Conservation (phyloP, 2,797 vertebrate genomes). For the Danio choprae region DNA sequence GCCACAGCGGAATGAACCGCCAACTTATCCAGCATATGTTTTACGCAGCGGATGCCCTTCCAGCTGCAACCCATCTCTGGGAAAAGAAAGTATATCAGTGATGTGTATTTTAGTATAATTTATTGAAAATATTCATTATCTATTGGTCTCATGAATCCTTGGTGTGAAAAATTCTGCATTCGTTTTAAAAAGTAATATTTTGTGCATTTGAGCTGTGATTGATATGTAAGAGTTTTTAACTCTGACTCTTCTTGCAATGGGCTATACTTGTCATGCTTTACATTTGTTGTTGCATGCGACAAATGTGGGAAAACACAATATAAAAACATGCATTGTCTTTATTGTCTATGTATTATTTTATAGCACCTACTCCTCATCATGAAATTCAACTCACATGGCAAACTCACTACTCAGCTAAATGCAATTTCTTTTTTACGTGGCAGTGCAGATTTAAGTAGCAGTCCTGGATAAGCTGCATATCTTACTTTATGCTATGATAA, state of each 20-base stretch:
- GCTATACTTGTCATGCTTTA: background rate
- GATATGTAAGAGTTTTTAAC: background rate
- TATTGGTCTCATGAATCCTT: background rate
- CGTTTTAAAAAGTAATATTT: background rate
- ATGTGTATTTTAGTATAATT: background rate
- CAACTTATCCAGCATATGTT: too few species aligned
- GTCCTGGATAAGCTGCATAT: slow-evolving; percentile 3
- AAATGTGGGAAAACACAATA: background rate
- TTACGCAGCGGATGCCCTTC: too few species aligned
- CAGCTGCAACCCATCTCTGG: too few species aligned
- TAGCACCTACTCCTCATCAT: background rate
- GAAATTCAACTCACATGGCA: background rate
- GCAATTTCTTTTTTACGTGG: background rate
- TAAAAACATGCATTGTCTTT: background rate
- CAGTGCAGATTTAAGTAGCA: background rate
- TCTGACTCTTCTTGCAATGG: background rate
- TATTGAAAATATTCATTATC: background rate
- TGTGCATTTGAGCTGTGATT: background rate
- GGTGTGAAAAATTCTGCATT: background rate
- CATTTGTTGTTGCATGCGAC: background rate
- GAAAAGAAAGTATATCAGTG: background rate
- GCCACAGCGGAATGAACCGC: too few species aligned
- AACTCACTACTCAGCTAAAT: slow-evolving; percentile 13
- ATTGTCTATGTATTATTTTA: background rate
- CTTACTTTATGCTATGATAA: slow-evolving; percentile 22